Evolutionary conservation across 2,797 vertebrate species (phyloP).

Genomic region (Neosilurus mollespiculum): DNA sequence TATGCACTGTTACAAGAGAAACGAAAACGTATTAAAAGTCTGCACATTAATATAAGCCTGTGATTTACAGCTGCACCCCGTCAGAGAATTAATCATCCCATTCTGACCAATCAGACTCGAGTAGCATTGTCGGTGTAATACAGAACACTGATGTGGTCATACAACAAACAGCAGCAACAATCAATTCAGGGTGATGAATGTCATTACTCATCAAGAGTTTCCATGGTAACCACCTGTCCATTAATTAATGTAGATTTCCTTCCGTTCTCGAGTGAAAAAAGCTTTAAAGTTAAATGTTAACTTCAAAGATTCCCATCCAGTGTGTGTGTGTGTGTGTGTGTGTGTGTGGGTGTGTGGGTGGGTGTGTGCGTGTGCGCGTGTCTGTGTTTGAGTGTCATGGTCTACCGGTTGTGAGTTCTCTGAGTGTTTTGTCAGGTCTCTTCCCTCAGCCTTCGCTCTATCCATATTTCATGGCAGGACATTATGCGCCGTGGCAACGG

Average conservation of each 20-base stretch:
- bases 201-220: constrained; percentile 2
- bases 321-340: constrained; percentile 9
- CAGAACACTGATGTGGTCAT: neutral
- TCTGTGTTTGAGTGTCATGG: constrained; percentile 13
- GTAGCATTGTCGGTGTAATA: neutral
- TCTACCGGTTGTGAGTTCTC: neutral
- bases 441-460: constrained; percentile 41
- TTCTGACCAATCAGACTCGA: neutral
- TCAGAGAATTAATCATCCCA: neutral
- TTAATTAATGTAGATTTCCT: neutral
- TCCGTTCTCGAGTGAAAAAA: neutral
- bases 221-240: constrained; percentile 7
- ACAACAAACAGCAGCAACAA: neutral
- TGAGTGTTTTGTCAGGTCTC: constrained; percentile 50
- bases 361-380: too few species aligned
- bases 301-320: neutral
- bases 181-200: neutral
- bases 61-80: neutral
- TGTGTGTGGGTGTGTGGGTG: constrained; percentile 15
- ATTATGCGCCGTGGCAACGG: constrained; percentile 64
- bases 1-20: neutral
- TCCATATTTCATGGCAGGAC: constrained; percentile 60
- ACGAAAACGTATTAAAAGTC: neutral
- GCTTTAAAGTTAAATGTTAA: neutral
- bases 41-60: neutral